Percentiles rank a stretch among this genome's conserved stretches.
Conservation (phyloP, 2,113 vertebrate species). For the Protobothrops flavoviridis region DNA sequence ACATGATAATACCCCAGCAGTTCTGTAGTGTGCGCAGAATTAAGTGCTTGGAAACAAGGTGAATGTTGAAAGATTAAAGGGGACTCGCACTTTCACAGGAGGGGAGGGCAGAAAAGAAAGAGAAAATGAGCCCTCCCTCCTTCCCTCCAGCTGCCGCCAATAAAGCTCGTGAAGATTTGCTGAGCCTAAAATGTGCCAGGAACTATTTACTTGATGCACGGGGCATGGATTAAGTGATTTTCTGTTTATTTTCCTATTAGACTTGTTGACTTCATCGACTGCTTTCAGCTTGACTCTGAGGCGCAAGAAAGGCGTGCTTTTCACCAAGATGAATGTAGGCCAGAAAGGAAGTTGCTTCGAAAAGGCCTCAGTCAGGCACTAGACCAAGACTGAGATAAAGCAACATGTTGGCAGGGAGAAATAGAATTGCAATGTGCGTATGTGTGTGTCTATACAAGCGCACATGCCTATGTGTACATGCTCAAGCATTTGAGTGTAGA, state of each 20-base stretch:
- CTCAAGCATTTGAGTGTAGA: not conserved
- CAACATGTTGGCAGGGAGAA: slow-evolving; percentile 37
- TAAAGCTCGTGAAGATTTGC: slow-evolving; percentile 50
- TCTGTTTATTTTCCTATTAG: slow-evolving; percentile 73
- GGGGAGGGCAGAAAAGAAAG: not conserved
- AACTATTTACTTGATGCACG: slow-evolving; percentile 63
- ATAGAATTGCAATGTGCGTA: not conserved
- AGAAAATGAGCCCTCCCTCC: not conserved
- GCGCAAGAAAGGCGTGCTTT: slow-evolving; percentile 51
- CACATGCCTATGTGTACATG: not conserved
- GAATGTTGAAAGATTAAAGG: slow-evolving; percentile 57
- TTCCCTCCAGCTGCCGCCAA: slow-evolving; percentile 8
- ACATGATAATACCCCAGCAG: slow-evolving; percentile 62
- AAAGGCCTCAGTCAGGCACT: slow-evolving; percentile 58
- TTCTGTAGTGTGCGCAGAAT: slow-evolving; percentile 39
- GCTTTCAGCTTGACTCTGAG: slow-evolving; percentile 51
- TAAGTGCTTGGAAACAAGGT: slow-evolving; percentile 66
- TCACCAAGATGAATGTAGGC: slow-evolving; percentile 9
- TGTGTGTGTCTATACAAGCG: not conserved
- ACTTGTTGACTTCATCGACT: slow-evolving; percentile 69
- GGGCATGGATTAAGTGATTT: slow-evolving; percentile 63
- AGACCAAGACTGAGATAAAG: slow-evolving; percentile 62
- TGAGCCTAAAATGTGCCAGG: slow-evolving; percentile 57
- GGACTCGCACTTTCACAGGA: slow-evolving; percentile 42
- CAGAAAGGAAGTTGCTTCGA: slow-evolving; percentile 65